phyloP scores from a whole-genome alignment of 2,888 invertebrate species.

The Microctonus brassicae region DNA sequence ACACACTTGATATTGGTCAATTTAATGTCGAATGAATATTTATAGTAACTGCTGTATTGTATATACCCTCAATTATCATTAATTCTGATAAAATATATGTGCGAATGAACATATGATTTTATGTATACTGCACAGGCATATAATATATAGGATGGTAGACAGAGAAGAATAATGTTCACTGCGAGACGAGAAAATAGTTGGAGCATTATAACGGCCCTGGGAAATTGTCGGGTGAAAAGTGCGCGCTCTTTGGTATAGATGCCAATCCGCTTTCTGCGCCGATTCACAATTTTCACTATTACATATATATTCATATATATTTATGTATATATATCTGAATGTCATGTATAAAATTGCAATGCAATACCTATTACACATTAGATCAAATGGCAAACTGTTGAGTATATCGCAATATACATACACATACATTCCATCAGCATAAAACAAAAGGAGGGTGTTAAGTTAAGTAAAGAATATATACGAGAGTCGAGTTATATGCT shows the following conservation, averaged over 20 bases:
- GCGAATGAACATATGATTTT: neutral
- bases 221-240: constrained; percentile 34
- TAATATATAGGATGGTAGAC: constrained; percentile 20
- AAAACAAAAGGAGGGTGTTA: neutral
- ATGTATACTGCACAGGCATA: neutral
- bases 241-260: constrained; percentile 11
- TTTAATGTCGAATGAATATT: no score
- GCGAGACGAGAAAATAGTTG: constrained; percentile 18
- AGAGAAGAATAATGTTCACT: constrained; percentile 17
- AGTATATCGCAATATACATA: neutral
- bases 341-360: neutral
- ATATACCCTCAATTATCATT: neutral
- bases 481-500: constrained; percentile 7
- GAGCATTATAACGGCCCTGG: constrained; percentile 28
- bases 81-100: neutral
- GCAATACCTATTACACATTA: constrained; percentile 1
- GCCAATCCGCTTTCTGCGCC: constrained; percentile 1
- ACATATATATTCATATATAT: neutral
- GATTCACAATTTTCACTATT: neutral
- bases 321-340: no score
- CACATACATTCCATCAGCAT: neutral
- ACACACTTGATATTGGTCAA: neutral
- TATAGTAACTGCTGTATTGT: neutral
- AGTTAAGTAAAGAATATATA: constrained; percentile 4
- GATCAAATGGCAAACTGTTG: constrained; percentile 20